A percentile compares a stretch with the other conserved stretches of the same genome.
Conservation (phyloP, 2,888 invertebrate species). For the Nipponacmea schrenckii region DNA sequence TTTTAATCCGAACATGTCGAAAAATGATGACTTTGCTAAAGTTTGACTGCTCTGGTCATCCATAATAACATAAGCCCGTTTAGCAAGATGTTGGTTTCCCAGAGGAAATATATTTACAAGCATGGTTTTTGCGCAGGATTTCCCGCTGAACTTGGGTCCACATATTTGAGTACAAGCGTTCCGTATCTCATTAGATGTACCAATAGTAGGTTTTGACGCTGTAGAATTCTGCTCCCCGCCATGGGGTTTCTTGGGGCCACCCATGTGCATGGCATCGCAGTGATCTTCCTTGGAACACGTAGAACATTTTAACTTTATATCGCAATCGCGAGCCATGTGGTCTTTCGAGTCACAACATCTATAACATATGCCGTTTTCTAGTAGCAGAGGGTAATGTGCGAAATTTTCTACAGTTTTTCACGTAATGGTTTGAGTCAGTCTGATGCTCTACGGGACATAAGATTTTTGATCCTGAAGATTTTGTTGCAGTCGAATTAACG, state of each 20-base stretch:
- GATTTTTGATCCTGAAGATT: too few relatives aligned
- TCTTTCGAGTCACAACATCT: slow-evolving; percentile 22
- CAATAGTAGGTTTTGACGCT: slow-evolving; percentile 4
- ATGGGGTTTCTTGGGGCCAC: neutral
- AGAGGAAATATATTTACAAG: slow-evolving; percentile 15
- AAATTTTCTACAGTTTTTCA: slow-evolving; percentile 23
- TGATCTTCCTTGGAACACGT: slow-evolving; percentile 25
- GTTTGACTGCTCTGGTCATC: slow-evolving; percentile 29
- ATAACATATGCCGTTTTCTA: slow-evolving; percentile 29
- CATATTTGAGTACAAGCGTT: slow-evolving; percentile 20
- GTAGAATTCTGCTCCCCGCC: neutral
- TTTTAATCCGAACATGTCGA: slow-evolving; percentile 16
- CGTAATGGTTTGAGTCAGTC: too few relatives aligned
- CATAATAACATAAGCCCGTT: slow-evolving; percentile 20
- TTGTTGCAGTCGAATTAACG: too few relatives aligned
- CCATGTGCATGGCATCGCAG: slow-evolving; percentile 22
- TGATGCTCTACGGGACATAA: too few relatives aligned
- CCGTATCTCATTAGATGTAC: neutral
- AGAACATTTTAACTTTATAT: slow-evolving; percentile 19
- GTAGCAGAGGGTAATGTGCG: slow-evolving; percentile 10
- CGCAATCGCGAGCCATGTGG: slow-evolving; percentile 22
- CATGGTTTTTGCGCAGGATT: too few relatives aligned
- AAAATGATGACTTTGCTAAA: slow-evolving; percentile 23
- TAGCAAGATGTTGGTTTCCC: slow-evolving; percentile 5
- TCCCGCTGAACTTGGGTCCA: slow-evolving; percentile 12